phyloP scores from a whole-genome alignment of 37 sponge, comb jelly and placozoan genomes.

The Ianthella basta region DNA sequence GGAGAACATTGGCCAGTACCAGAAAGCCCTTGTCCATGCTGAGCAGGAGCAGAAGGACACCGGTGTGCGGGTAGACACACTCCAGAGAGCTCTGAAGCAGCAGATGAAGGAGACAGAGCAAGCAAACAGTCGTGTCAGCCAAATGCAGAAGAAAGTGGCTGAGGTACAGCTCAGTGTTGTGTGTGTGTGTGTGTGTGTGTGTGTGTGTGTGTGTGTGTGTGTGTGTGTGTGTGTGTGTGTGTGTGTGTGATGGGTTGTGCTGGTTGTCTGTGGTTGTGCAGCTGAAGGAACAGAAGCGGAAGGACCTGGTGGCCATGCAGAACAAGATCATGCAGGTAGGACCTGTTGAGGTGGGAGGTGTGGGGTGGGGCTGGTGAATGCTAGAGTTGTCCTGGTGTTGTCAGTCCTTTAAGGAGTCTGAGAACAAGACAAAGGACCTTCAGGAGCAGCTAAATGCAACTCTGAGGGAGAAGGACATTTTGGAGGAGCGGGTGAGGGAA shows the following conservation, averaged over 20 bases:
- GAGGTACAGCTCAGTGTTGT: not conserved
- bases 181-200: not conserved
- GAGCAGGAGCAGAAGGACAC: constrained; percentile 28
- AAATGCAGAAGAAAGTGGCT: constrained; percentile 14
- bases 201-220: too few relatives aligned
- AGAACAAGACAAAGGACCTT: constrained; percentile 9
- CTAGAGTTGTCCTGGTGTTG: too few relatives aligned
- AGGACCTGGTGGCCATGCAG: constrained; percentile 17
- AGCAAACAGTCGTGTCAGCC: not conserved
- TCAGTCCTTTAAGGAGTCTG: constrained; percentile 10
- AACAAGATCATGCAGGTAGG: constrained; percentile 27
- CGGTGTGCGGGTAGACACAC: not conserved
- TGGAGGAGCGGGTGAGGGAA: constrained; percentile 17
- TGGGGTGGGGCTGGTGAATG: not conserved
- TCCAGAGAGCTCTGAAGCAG: not conserved
- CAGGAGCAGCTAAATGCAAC: constrained; percentile 38
- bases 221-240: not conserved
- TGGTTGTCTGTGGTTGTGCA: not conserved
- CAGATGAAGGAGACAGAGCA: constrained; percentile 14
- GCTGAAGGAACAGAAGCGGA: constrained; percentile 6
- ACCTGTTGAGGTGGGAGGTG: not conserved
- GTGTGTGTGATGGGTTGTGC: not conserved
- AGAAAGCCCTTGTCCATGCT: constrained; percentile 23
- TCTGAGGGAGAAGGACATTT: constrained; percentile 37
- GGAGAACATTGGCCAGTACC: constrained; percentile 25